These are phyloP conservation scores for Holotrichia oblita DNA, from an alignment of 1,140 invertebrate genomes.

Conservation along the genomic window DNA sequence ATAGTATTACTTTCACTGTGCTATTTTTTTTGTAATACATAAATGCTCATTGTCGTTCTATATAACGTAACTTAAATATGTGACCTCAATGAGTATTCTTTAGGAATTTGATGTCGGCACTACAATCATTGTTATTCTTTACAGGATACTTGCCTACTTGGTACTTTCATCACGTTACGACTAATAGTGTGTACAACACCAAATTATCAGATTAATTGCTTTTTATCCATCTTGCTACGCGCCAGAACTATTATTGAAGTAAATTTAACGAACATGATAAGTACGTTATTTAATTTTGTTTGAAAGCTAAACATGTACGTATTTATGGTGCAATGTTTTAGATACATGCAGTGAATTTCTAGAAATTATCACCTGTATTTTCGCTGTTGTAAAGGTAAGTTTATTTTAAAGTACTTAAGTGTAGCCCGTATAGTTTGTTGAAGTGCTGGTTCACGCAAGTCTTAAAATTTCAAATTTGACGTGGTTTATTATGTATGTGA, in stretches of 20 bases:
- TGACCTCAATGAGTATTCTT: not conserved
- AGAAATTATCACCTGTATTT: not conserved
- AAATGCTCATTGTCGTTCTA: not conserved
- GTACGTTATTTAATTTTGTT: not conserved
- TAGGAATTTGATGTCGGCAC: constrained; percentile 17
- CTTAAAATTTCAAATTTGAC: no score
- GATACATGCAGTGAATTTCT: not conserved
- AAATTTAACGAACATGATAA: not conserved
- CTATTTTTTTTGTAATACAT: no score
- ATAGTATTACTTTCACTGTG: no score
- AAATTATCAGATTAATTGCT: constrained; percentile 23
- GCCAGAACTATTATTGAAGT: not conserved
- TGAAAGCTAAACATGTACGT: not conserved
- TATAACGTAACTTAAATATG: not conserved
- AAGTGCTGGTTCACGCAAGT: no score
- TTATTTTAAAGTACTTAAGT: not conserved
- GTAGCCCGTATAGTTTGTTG: no score
- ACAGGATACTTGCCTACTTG: not conserved
- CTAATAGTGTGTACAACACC: constrained; percentile 34
- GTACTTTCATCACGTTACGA: not conserved
- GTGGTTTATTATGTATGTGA: no score
- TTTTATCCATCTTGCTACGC: constrained; percentile 6
- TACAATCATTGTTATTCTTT: constrained; percentile 2
- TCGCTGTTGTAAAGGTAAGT: constrained; percentile 1
- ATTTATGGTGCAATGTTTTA: not conserved